Conservation (phyloP, 2,113 vertebrate species). For the Neoarius graeffei region DNA sequence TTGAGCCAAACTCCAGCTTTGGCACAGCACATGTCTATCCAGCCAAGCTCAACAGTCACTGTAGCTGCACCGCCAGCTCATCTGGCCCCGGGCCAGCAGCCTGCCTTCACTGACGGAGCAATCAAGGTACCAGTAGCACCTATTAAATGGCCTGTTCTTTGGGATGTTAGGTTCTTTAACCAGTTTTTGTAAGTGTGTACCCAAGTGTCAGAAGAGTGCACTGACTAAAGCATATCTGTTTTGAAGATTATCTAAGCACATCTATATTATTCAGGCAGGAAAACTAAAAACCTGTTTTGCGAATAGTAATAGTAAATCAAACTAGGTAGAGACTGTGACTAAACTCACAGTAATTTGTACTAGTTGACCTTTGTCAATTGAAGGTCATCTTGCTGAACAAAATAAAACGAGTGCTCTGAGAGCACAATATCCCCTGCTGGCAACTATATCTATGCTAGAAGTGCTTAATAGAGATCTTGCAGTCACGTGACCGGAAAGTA, state of each 20-base stretch:
- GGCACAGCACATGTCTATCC: constrained; percentile 82
- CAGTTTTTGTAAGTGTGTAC: neutral
- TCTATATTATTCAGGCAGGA: neutral
- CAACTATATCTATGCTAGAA: too few species aligned
- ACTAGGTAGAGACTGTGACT: too few species aligned
- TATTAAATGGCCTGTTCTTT: neutral
- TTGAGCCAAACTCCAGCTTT: constrained; percentile 74
- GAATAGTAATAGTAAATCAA: neutral
- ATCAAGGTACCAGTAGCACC: constrained; percentile 81
- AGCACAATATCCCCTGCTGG: too few species aligned
- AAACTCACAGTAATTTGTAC: too few species aligned
- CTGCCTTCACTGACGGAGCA: constrained; percentile 87
- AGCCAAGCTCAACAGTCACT: constrained; percentile 81
- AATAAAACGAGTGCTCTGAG: too few species aligned
- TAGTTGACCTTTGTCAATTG: too few species aligned
- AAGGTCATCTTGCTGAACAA: too few species aligned
- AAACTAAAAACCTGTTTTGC: neutral
- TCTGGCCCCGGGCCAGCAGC: constrained; percentile 82
- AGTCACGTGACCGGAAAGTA: too few species aligned
- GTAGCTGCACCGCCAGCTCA: constrained; percentile 85
- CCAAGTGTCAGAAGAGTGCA: neutral
- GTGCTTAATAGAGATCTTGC: too few species aligned
- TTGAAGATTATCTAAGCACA: neutral
- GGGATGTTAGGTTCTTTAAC: neutral
- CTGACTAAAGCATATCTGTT: neutral